Base-by-base conservation (phyloP, 2,888 invertebrate genomes). In the Drosophila demipolita region DNA sequence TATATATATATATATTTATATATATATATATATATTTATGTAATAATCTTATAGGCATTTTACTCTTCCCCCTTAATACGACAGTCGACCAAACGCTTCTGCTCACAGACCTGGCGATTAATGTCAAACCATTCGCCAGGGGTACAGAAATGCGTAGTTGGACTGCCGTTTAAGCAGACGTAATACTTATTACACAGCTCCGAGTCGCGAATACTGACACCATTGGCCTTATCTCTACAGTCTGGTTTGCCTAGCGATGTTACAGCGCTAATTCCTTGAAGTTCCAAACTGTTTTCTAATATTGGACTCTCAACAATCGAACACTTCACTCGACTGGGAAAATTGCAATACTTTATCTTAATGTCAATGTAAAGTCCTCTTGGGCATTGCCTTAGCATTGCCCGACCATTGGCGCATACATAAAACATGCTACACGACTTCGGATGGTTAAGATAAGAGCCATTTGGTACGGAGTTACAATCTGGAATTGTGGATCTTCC, bases 41-140 rank as follows among this genome's bases (percentile, higher is more conserved):
- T 42, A 32, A 32, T 33, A 52, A 29, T 42, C 26, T 26, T 33
- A 26, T 32, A 35, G 20, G 12, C 12, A 40, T 40, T 38, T 29
- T 8, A n/a, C 7, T 35, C n/a, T 20, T 26, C 7, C n/a, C 61
- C 9, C 53, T 58, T 45, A 66, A 53, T 55, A 45, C 36, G 60
- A 53, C 61, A 60, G 9, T 70, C 36, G 33, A 75, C 76, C 32
- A 69, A 11, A 0, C 20, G 57, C 59, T 76, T 66, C 29, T 55
- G 49, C 11, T 38, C 54, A 42, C 86, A 86, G 49, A 64, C 63
- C 33, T 57, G 42, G 20, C 49, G 67, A 33, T 70, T 59, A 11
- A 62, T 50, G 53, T 83, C 86, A 66, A 85, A 85, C 83, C 88
- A 73, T 23, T 72, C 42, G 8, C 87, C 87, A 8, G 81, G 72